Evolutionary conservation across 2,888 invertebrate genomes (phyloP), one percentile per base, ranked within the genome.

Genomic region (Mactromeris polynyma): DNA sequence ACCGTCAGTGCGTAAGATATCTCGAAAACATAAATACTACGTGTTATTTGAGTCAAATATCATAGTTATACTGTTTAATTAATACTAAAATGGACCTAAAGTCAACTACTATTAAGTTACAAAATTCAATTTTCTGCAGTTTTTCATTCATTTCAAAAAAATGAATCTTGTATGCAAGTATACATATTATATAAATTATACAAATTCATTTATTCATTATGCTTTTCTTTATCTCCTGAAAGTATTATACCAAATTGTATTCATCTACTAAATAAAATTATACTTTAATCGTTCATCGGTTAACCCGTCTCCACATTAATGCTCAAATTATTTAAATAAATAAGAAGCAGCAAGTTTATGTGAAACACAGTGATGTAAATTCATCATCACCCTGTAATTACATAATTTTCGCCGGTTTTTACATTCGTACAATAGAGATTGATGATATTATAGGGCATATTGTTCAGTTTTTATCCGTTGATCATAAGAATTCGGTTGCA

Each of bases 311-410:
- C 14, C 19, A 9, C 6, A 1, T 19, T 33, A 73, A 73, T 73
- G 73, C 36, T 73, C 36, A 3, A 73, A 73, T 26, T 73, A 73
- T 73, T 73, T 73, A 73, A 73, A 73, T 73, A 36, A 33, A 36
- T 4, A 36, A 17, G 36, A 73, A 73, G 26, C 36, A 4, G 26
- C 4, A 36, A 33, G 73, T 73, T 73, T 33, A 73, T 73, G 31
- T 73, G 73, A 73, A 36, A 73, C 36, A 33, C 31, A 69, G 33
- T 17, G 69, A 33, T 69, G 14, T 33, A 73, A 33, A 73, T 73
- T 26, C 36, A 73, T 73, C 73, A 36, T 33, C 14, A 4, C 0
- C 0, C 73, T 36, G 33, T 73, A 36, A 73, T 73, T 73, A 73
- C 73, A 33, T 73, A 73, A 73, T 73, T 33, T 36, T 33, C 6